Evolutionary conservation across 2,797 vertebrate species (phyloP).

Genomic region (Galaxias olidus): DNA sequence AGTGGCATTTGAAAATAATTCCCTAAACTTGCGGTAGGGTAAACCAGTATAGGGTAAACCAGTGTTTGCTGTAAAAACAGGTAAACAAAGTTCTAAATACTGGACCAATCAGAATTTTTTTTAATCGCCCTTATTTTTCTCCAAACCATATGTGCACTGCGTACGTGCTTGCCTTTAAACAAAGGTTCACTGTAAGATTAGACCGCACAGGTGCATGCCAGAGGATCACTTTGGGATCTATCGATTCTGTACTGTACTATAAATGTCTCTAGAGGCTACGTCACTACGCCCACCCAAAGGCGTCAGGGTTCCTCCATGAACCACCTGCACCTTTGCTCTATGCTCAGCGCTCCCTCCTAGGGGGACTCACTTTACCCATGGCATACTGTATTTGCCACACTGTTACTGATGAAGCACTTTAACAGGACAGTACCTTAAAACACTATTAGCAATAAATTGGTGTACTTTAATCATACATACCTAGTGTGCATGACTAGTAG

Average conservation of each 20-base stretch:
- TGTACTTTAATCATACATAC: slow-evolving; percentile 30
- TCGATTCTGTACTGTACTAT: neutral
- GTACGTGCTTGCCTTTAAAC: too few relatives aligned
- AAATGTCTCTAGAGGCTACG: too few relatives aligned
- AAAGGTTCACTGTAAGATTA: neutral
- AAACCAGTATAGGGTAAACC: too few relatives aligned
- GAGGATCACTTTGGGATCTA: neutral
- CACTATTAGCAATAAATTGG: slow-evolving; percentile 62
- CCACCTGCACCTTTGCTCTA: too few relatives aligned
- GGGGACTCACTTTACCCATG: too few relatives aligned
- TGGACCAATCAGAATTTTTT: too few relatives aligned
- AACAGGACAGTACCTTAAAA: slow-evolving; percentile 51
- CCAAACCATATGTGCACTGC: neutral
- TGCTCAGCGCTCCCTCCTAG: neutral
- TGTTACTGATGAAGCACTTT: slow-evolving; percentile 56
- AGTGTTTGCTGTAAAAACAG: too few relatives aligned
- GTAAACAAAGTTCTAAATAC: too few relatives aligned
- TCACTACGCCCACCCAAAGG: neutral
- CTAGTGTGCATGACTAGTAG: slow-evolving; percentile 25
- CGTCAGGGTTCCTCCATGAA: too few relatives aligned
- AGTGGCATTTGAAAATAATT: slow-evolving; percentile 11
- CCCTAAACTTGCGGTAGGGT: neutral
- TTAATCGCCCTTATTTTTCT: neutral
- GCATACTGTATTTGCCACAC: neutral
- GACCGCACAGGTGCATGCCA: neutral